Evolutionary conservation across 92 coral and sea anemone species (phyloP), one percentile per base, ranked within the genome.

Genomic region (Plumapathes pennacea): DNA sequence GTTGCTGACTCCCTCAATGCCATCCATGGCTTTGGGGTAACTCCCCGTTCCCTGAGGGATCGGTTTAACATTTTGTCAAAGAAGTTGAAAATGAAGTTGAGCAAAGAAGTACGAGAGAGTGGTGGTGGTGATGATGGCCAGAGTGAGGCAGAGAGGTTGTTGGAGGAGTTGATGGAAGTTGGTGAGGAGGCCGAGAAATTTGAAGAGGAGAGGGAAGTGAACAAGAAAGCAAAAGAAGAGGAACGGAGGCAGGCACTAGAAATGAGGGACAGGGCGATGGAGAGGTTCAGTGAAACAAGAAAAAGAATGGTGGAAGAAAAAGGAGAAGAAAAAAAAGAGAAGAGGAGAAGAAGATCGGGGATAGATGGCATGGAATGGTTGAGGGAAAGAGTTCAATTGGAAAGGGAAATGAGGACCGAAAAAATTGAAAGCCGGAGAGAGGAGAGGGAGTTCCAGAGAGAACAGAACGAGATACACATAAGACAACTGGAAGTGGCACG

Each of bases 51-150:
- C 21, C 72, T 74, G 1, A 74, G 82, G 53, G 82, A 81, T 50
- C 75, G 54, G 37, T 81, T 51, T 43, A 49, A 45, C 38, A 43
- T 64, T 43, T 44, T 73, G 46, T 39, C 71, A 43, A 73, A 52
- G 48, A 74, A 64, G 55, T 46, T 32, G 49, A 60, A 56, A 33
- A 77, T 70, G 9, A 72, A 59, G 60, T 51, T 55, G 44, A 61
- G 55, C 32, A 32, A 25, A 57, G 71, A 81, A 59, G 75, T 72
- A 47, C 49, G 47, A 32, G 65, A 74, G 38, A 72, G 76, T 62
- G 87, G 86, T 48, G 86, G 74, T 37, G 77, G 82, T 14, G 87
- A 71, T 33, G 54, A 57, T 44, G 67, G 74, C 36, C 40, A 58
- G 55, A 72, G 71, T 10, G 87, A 66, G 34, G 60, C 56, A 5